These are phyloP conservation scores for Eidolon helvum DNA, from an alignment of 2,113 vertebrate species.

Conservation along the genomic window DNA sequence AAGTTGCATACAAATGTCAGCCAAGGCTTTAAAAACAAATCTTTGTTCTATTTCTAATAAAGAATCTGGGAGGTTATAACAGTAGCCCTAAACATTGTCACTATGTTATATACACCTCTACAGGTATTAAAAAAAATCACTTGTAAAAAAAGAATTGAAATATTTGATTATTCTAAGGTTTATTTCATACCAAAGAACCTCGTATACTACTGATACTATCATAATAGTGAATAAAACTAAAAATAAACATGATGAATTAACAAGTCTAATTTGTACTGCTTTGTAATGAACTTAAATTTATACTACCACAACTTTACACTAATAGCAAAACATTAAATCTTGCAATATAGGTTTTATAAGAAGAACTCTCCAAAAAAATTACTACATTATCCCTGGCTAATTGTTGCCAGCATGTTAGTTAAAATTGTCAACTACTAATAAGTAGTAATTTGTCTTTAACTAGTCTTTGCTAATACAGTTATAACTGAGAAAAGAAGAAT, in stretches of 20 bases:
- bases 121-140: neutral
- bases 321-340: neutral
- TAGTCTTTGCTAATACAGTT: neutral
- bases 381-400: neutral
- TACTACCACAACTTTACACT: neutral
- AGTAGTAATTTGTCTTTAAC: neutral
- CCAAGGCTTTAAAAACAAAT: slow-evolving; percentile 26
- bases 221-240: neutral
- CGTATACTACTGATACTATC: neutral
- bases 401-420: neutral
- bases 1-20: slow-evolving; percentile 23
- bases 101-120: neutral
- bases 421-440: neutral
- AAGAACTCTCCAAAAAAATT: neutral
- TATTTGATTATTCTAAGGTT: neutral
- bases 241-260: neutral
- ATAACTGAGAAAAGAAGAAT: neutral
- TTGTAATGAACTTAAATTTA: neutral
- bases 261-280: neutral
- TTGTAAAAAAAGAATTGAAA: neutral
- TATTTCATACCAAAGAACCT: neutral
- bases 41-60: slow-evolving; percentile 28
- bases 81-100: neutral
- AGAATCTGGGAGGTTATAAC: neutral
- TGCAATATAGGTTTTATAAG: neutral